Evolutionary conservation across 92 coral and sea anemone genomes (phyloP), one percentile per base, ranked within the genome.

Genomic region (Montipora capitata): DNA sequence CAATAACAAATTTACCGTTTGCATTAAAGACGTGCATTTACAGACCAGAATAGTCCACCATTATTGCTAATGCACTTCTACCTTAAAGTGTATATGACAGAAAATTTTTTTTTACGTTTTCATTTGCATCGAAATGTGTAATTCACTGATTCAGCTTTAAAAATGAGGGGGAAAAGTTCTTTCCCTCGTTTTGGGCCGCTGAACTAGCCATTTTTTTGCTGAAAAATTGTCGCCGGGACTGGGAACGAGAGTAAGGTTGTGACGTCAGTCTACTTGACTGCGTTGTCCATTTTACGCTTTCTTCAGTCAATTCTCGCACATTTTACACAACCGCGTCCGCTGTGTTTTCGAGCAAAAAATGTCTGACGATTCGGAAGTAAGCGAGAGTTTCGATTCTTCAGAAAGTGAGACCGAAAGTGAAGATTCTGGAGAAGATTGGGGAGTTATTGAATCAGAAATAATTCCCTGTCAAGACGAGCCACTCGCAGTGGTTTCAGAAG

Each of bases 391-490:
- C 59, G 59, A 54, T 54, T 54, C 59, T 54, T 54, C 59, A 10
- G 59, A 54, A 54, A 54, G 59, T 54, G 59, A 54, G 59, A 54
- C 10, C n/a, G 59, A 54, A 54, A 54, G 59, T 54, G 59, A 54
- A 54, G 14, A 54, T 54, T 54, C 59, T 54, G 59, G 59, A 54
- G 59, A 54, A 54, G 59, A 54, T 54, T 39, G 35, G 66, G 35
- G 66, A 17, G 66, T 15, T 61, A 61, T 15, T 15, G 66, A 61
- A 17, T 15, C 20, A 61, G 66, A 61, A 17, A 61, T 61, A 15
- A 15, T 15, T 15, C 66, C 66, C 20, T 61, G 15, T 61, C 35
- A 10, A 40, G 56, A 45, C 43, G 86, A 39, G 86, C 74, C 45
- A 40, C 74, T 69, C 45, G 45, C 74, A 14, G 66, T 15, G 20